Percentiles rank a stretch among this genome's conserved stretches.
Conservation (phyloP, 2,113 vertebrate species). For the Phasianus colchicus region DNA sequence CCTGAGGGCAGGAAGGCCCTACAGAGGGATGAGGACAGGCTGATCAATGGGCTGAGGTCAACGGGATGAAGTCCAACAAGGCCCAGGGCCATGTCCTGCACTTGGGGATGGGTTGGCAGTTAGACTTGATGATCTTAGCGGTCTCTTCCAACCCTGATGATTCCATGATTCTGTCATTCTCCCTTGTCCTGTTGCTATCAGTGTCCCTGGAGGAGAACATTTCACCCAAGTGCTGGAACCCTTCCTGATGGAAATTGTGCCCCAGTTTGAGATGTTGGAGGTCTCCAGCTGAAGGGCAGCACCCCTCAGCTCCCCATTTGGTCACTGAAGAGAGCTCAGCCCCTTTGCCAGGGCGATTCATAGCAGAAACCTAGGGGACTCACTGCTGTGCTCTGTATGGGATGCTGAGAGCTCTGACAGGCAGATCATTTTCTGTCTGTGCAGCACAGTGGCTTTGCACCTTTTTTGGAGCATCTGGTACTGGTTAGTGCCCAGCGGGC, state of each 20-base stretch:
- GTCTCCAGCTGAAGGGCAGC: not conserved
- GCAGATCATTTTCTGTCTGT: not conserved
- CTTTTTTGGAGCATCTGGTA: not conserved
- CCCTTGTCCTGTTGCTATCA: not conserved
- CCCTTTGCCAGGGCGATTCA: not conserved
- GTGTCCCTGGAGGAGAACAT: not conserved
- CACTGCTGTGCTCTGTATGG: not conserved
- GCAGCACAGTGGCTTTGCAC: not conserved
- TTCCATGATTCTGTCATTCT: not conserved
- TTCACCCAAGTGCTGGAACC: not conserved
- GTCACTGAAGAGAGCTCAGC: not conserved
- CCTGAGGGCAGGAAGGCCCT: too few relatives aligned
- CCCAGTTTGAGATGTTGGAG: not conserved
- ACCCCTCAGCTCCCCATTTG: not conserved
- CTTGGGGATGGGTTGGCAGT: too few relatives aligned
- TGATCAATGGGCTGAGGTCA: too few relatives aligned
- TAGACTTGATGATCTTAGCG: too few relatives aligned
- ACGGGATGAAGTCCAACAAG: too few relatives aligned
- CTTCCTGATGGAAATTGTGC: not conserved
- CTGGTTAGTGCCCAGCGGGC: not conserved
- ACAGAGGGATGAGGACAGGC: too few relatives aligned
- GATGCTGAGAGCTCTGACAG: not conserved
- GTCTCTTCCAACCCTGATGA: too few relatives aligned
- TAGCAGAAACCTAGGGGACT: not conserved
- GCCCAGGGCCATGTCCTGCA: too few relatives aligned